Evolutionary conservation across 2,888 invertebrate species (phyloP).

Genomic region (Dromius quadrimaculatus): DNA sequence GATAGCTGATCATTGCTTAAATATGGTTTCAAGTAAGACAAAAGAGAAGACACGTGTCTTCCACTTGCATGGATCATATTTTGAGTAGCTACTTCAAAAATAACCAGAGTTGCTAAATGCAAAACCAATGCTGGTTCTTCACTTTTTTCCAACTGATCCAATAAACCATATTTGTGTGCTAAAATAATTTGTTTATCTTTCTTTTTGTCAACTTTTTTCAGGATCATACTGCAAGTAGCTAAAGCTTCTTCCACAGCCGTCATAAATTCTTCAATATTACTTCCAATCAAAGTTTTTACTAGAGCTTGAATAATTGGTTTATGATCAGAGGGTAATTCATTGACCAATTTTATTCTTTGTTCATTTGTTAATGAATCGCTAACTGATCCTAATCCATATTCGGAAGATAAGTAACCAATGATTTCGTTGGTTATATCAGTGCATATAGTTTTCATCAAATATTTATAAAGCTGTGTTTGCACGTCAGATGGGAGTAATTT

Average conservation of each 20-base stretch:
- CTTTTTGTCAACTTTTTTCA: constrained; percentile 92
- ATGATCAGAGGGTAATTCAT: constrained; percentile 77
- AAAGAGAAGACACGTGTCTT: constrained; percentile 86
- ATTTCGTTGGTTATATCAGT: constrained; percentile 85
- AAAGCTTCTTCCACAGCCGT: constrained; percentile 80
- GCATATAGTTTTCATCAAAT: constrained; percentile 86
- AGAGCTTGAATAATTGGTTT: constrained; percentile 75
- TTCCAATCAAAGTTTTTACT: constrained; percentile 77
- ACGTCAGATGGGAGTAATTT: constrained; percentile 73
- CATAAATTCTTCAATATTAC: constrained; percentile 84
- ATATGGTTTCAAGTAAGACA: constrained; percentile 78
- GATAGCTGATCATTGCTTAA: constrained; percentile 76
- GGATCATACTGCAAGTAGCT: constrained; percentile 79
- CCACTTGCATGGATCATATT: constrained; percentile 93
- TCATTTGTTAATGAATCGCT: constrained; percentile 74
- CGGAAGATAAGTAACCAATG: constrained; percentile 82
- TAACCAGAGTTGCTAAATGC: constrained; percentile 81
- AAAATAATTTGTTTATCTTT: constrained; percentile 82
- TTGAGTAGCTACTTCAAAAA: constrained; percentile 85
- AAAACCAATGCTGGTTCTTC: constrained; percentile 83
- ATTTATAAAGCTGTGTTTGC: constrained; percentile 81
- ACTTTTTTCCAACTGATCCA: constrained; percentile 81
- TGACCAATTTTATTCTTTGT: constrained; percentile 78
- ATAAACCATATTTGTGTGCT: constrained; percentile 84
- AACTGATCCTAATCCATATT: constrained; percentile 75